Evolutionary conservation across 2,888 invertebrate genomes (phyloP), one percentile per base, ranked within the genome.

Genomic region (Psylliodes chrysocephalus): DNA sequence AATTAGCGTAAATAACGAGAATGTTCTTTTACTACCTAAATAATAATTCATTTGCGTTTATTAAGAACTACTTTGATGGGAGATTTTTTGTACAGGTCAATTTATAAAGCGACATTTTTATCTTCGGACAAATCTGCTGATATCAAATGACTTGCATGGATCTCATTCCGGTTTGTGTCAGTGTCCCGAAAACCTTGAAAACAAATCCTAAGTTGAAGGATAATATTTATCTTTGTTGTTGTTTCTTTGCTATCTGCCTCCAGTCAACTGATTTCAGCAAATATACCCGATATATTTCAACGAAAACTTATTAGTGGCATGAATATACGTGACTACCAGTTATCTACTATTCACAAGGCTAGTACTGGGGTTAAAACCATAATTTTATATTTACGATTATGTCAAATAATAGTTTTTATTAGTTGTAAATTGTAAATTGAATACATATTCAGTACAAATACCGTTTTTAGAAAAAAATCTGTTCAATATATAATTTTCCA

Each of bases 251-350:
- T 30, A 10, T 15, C 3, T 30, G 5, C 14, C 12, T 54, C n/a
- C n/a, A 35, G 22, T 38, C 33, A 53, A 35, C 17, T 25, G 52
- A 15, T 60, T 46, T 53, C 25, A 52, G 53, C 52, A 33, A 3
- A 60, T 40, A 51, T 18, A 10, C 44, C 46, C 19, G 2, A 57
- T 47, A 44, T 19, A 19, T 3, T 51, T 35, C 14, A 35, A 35
- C 4, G 35, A 14, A 12, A 35, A 35, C 12, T 35, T 54, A 30
- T 61, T 51, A 55, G 64, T 67, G 64, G 60, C 33, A 60, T 60
- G 63, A 64, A 66, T 63, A 59, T 60, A 66, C 66, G 64, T 68
- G 64, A 60, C 65, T 68, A 66, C 61, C 64, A 67, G 55, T 63
- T 59, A 57, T 49, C 28, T 59, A 59, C 49, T 38, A 59, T 59